Evolutionary conservation across 35 echinoderm and acorn worm genomes (phyloP).

Genomic region (Ophioderma brevispina): DNA sequence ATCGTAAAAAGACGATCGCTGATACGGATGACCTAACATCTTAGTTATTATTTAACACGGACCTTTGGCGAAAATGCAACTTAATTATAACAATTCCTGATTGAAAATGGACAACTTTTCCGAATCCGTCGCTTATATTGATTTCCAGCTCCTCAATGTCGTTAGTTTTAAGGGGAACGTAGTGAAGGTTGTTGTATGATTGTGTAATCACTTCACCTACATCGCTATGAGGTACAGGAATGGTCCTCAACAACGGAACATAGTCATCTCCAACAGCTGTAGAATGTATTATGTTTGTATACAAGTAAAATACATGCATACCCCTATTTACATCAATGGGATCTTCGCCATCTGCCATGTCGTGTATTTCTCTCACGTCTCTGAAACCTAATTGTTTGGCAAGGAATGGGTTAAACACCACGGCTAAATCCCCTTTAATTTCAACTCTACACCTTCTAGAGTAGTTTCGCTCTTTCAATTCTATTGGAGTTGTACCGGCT

Average conservation of each 20-base stretch:
- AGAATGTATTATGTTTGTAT: constrained; percentile 11
- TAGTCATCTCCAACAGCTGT: background rate
- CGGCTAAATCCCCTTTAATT: background rate
- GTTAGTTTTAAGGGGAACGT: constrained; percentile 15
- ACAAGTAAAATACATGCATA: background rate
- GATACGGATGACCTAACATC: background rate
- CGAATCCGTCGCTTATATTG: background rate
- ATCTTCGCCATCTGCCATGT: background rate
- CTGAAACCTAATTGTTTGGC: background rate
- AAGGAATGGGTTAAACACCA: background rate
- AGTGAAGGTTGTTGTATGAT: background rate
- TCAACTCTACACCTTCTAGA: background rate
- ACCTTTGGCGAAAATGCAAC: background rate
- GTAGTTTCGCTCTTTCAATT: background rate
- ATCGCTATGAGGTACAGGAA: background rate
- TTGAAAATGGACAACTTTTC: background rate
- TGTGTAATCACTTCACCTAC: constrained; percentile 13
- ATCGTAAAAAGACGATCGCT: background rate
- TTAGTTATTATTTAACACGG: background rate
- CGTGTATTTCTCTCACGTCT: too few species aligned
- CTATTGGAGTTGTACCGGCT: background rate
- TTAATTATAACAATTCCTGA: background rate
- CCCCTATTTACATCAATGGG: background rate
- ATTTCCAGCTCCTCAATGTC: constrained; percentile 15
- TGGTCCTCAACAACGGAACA: constrained; percentile 38